These are phyloP conservation scores for Manduca sexta DNA, from an alignment of 1,140 invertebrate species.

Conservation along the genomic window DNA sequence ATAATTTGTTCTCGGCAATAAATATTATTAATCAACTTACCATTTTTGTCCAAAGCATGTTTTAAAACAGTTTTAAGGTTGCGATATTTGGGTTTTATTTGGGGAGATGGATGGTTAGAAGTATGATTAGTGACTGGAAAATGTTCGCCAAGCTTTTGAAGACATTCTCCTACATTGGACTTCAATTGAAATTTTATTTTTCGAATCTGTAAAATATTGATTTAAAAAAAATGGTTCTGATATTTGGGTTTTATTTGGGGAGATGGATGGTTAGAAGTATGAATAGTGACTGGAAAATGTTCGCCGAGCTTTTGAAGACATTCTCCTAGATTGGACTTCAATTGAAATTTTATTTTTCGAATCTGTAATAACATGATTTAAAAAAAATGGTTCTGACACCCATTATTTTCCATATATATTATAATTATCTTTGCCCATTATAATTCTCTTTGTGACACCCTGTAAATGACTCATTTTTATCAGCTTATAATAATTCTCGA, in stretches of 20 bases:
- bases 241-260: slow-evolving; percentile 24
- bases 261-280: slow-evolving; percentile 18
- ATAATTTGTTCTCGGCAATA: not conserved
- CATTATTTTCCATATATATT: too few relatives aligned
- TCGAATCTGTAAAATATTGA: slow-evolving; percentile 26
- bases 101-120: slow-evolving; percentile 7
- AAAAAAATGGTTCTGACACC: slow-evolving; percentile 34
- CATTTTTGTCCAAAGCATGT: slow-evolving; percentile 27
- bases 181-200: slow-evolving; percentile 57
- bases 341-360: slow-evolving; percentile 53
- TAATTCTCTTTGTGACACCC: too few relatives aligned
- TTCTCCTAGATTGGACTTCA: slow-evolving; percentile 28
- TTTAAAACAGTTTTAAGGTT: slow-evolving; percentile 41
- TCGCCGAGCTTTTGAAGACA: slow-evolving; percentile 27
- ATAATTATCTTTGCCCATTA: too few relatives aligned
- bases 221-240: too few relatives aligned
- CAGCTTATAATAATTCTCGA: too few relatives aligned
- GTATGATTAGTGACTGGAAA: slow-evolving; percentile 42
- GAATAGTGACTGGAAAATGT: slow-evolving; percentile 41
- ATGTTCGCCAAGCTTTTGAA: slow-evolving; percentile 29
- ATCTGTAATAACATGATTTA: slow-evolving; percentile 25
- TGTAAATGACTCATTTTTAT: too few relatives aligned
- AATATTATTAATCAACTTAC: slow-evolving; percentile 6
- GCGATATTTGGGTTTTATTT: slow-evolving; percentile 24
- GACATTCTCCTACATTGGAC: slow-evolving; percentile 23